These are phyloP conservation scores for Chanos chanos DNA, from an alignment of 2,797 vertebrate genomes.

Conservation along the genomic window DNA sequence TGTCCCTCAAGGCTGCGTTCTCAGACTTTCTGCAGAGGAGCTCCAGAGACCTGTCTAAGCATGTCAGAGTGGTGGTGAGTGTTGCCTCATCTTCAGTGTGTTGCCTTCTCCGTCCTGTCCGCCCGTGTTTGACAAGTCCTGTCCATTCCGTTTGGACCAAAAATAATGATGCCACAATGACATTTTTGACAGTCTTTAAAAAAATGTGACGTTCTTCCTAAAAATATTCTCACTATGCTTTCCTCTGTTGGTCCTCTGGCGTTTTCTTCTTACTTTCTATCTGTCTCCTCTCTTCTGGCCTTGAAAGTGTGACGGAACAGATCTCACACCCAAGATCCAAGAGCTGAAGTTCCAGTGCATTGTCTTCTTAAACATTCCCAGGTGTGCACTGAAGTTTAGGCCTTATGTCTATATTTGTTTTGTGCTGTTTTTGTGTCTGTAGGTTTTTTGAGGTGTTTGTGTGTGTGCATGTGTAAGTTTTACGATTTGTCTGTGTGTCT, in stretches of 20 bases:
- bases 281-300: constrained; percentile 1
- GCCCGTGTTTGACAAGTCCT: background rate
- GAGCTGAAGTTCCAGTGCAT: constrained; percentile 99
- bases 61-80: constrained; percentile 98
- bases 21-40: constrained; percentile 98
- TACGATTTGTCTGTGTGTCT: background rate
- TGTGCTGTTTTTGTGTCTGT: background rate
- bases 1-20: constrained; percentile 85
- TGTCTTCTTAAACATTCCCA: constrained; percentile 99
- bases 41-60: constrained; percentile 97
- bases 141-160: constrained; percentile 18
- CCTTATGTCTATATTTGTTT: background rate
- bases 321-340: constrained; percentile 97
- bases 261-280: constrained; percentile 3
- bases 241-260: constrained; percentile 2
- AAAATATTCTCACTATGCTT: background rate
- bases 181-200: background rate
- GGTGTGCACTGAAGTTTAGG: constrained; percentile 60
- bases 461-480: background rate
- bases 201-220: background rate
- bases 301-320: constrained; percentile 92
- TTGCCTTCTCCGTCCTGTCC: background rate
- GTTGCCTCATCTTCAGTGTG: constrained; percentile 9
- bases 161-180: background rate
- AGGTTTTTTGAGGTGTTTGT: background rate